Evolutionary conservation across 2,113 vertebrate genomes (phyloP).

Genomic region (Platichthys flesus): DNA sequence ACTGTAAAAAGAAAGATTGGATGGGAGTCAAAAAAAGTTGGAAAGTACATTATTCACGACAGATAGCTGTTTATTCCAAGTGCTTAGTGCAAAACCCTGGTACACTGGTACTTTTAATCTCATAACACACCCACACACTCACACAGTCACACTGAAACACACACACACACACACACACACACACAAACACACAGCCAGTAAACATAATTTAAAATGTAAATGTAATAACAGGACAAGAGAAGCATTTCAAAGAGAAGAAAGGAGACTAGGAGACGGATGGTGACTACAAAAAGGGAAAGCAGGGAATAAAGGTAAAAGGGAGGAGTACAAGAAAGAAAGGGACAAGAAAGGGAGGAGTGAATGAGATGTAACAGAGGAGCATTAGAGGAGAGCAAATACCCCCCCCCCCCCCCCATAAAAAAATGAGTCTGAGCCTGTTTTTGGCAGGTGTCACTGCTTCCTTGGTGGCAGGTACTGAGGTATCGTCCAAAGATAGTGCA

Average conservation of each 20-base stretch:
- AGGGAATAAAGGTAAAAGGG: conserved; percentile 8
- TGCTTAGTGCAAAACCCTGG: conserved; percentile 53
- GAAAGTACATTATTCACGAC: conserved; percentile 55
- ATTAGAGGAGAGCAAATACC: conserved; percentile 23
- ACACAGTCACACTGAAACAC: background rate
- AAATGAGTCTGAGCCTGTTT: conserved; percentile 13
- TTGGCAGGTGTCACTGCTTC: conserved; percentile 11
- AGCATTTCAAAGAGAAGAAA: conserved; percentile 29
- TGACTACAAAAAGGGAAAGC: conserved; percentile 1
- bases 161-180: conserved; percentile 1
- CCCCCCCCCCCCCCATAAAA: background rate
- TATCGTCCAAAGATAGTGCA: conserved; percentile 32
- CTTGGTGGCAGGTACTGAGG: background rate
- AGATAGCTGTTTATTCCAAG: conserved; percentile 63
- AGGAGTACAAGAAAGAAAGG: conserved; percentile 3
- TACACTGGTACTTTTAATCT: conserved; percentile 61
- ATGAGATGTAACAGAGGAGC: conserved; percentile 29
- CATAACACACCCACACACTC: conserved; percentile 38
- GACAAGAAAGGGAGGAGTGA: conserved; percentile 8
- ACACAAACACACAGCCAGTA: conserved; percentile 23
- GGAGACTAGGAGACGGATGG: background rate
- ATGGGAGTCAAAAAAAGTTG: conserved; percentile 55
- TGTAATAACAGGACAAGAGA: conserved; percentile 58
- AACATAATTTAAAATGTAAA: conserved; percentile 73
- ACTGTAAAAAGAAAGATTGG: conserved; percentile 45